Percentiles rank a stretch among this genome's conserved stretches.
These are phyloP conservation scores for Peromyscus californicus DNA, from an alignment of 2,113 vertebrate genomes.

Conservation along the genomic window DNA sequence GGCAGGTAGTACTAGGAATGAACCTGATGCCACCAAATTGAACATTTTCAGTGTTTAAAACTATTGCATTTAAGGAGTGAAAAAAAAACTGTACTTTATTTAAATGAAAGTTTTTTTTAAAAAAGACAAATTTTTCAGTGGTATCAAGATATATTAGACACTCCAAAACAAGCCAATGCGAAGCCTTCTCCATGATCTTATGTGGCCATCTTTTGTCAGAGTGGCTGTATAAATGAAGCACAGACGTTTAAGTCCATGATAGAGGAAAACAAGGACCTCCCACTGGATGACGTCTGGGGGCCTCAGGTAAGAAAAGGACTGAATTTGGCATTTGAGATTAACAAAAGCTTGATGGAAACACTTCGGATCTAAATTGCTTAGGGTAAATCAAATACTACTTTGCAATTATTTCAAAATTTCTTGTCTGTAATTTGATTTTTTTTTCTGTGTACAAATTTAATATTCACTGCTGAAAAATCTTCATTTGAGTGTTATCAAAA, in stretches of 20 bases:
- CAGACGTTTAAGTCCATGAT: constrained; percentile 71
- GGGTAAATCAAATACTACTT: background rate
- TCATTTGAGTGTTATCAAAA: background rate
- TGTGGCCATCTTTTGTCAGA: constrained; percentile 68
- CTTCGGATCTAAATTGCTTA: constrained; percentile 1
- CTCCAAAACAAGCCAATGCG: background rate
- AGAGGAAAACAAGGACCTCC: background rate
- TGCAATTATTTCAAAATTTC: background rate
- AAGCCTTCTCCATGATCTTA: background rate
- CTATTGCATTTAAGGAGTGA: background rate
- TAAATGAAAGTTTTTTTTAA: background rate
- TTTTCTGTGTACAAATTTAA: background rate
- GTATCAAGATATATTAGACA: background rate
- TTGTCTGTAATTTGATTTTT: background rate
- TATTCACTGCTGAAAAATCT: constrained; percentile 36
- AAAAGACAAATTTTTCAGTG: background rate
- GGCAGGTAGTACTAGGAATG: no score
- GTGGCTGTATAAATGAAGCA: constrained; percentile 72
- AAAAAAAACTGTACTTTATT: background rate
- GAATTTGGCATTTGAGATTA: background rate
- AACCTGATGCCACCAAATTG: no score
- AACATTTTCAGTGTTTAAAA: background rate
- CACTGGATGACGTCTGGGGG: constrained; percentile 64
- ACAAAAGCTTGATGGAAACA: background rate
- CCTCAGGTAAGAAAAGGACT: constrained; percentile 68